Evolutionary conservation across 2,113 vertebrate genomes (phyloP).

Genomic region (Syrmaticus mikado): DNA sequence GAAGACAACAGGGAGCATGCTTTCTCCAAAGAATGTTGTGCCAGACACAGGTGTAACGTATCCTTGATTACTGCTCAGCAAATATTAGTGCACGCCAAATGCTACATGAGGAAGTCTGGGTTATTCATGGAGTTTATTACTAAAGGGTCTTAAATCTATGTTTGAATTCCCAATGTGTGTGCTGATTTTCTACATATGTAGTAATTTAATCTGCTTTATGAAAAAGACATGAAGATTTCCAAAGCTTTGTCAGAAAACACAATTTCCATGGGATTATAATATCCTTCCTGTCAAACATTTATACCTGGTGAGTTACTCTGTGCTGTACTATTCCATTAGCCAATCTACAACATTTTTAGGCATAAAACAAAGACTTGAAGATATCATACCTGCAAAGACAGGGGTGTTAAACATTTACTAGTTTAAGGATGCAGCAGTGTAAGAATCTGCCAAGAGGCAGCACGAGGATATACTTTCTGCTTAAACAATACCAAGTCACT

Average conservation of each 20-base stretch:
- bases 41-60: neutral
- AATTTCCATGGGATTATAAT: neutral
- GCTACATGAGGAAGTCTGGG: neutral
- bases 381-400: neutral
- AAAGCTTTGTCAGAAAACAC: neutral
- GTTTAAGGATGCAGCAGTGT: neutral
- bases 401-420: neutral
- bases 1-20: neutral
- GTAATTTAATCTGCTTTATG: neutral
- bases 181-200: neutral
- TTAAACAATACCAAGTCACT: neutral
- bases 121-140: neutral
- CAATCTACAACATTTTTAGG: neutral
- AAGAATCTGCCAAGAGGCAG: neutral
- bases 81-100: neutral
- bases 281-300: neutral
- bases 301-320: neutral
- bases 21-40: neutral
- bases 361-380: neutral
- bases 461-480: neutral
- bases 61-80: neutral
- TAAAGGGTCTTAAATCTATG: neutral
- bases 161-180: neutral
- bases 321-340: neutral
- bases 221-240: neutral